Evolutionary conservation across 2,113 vertebrate species (phyloP).

Genomic region (Pyrgilauda ruficollis): DNA sequence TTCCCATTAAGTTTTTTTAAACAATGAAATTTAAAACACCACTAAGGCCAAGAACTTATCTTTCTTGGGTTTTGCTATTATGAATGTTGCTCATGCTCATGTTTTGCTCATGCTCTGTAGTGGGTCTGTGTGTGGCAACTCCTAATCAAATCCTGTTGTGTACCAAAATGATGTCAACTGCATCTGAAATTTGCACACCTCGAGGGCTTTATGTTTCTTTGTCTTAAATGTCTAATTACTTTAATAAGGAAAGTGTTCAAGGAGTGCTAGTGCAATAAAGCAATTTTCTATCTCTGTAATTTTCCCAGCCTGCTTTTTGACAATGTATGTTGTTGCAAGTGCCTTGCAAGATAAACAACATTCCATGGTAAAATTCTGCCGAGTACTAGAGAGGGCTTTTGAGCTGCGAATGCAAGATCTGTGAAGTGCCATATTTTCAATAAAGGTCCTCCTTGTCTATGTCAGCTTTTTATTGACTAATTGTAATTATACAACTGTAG

Average conservation of each 20-base stretch:
- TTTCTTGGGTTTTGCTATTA: not conserved
- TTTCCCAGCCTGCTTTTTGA: constrained; percentile 12
- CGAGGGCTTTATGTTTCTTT: not conserved
- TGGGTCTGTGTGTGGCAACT: not conserved
- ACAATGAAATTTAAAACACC: not conserved
- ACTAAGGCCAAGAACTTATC: not conserved
- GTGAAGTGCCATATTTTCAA: not conserved
- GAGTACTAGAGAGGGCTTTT: not conserved
- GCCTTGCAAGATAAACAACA: not conserved
- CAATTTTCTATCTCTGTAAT: not conserved
- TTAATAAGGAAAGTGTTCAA: not conserved
- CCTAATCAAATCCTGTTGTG: not conserved
- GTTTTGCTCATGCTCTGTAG: not conserved
- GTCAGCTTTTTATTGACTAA: not conserved
- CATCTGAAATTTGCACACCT: constrained; percentile 1
- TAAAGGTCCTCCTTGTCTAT: not conserved
- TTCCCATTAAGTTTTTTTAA: not conserved
- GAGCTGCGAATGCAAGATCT: not conserved
- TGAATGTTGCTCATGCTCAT: not conserved
- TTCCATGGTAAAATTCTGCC: not conserved
- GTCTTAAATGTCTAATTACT: constrained; percentile 25
- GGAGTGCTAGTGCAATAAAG: not conserved
- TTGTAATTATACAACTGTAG: not conserved
- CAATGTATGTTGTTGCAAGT: not conserved
- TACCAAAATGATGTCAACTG: rapidly evolving